Evolutionary conservation across 1,140 invertebrate genomes (phyloP).

Genomic region (Harpegnathos saltator): DNA sequence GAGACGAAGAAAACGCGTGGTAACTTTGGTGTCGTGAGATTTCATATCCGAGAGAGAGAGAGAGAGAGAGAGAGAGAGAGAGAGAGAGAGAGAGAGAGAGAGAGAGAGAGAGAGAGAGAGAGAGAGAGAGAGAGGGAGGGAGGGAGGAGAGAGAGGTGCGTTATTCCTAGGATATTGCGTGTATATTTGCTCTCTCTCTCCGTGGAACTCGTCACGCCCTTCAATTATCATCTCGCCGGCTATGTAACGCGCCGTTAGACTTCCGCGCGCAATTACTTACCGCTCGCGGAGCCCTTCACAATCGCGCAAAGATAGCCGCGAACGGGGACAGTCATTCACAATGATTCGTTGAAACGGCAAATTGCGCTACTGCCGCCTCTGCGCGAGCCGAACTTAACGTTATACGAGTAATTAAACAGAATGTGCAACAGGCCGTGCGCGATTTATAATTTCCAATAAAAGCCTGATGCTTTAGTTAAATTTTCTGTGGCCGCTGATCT

Average conservation of each 20-base stretch:
- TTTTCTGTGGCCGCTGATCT: conserved; percentile 69
- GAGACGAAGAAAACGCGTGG: no score
- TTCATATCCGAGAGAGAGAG: no score
- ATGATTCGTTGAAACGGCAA: conserved; percentile 68
- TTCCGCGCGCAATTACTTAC: conserved; percentile 74
- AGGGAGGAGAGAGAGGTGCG: no score
- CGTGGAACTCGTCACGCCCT: conserved; percentile 64
- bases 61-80: no score
- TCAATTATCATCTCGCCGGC: conserved; percentile 67
- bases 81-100: no score
- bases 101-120: no score
- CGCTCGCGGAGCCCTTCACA: conserved; percentile 38
- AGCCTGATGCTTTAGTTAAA: conserved; percentile 73
- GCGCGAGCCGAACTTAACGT: conserved; percentile 52
- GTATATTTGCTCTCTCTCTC: not conserved
- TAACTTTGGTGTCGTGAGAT: no score
- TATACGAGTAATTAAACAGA: conserved; percentile 62
- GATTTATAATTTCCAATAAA: conserved; percentile 64
- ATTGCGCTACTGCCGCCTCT: conserved; percentile 36
- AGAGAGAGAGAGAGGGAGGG: no score
- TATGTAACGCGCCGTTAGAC: conserved; percentile 65
- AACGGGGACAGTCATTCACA: conserved; percentile 56
- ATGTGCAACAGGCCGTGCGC: conserved; percentile 59
- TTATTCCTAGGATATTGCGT: no score
- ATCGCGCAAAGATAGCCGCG: conserved; percentile 59